Evolutionary conservation across 92 coral and sea anemone species (phyloP), one percentile per base, ranked within the genome.

Genomic region (Palythoa heliodiscus): DNA sequence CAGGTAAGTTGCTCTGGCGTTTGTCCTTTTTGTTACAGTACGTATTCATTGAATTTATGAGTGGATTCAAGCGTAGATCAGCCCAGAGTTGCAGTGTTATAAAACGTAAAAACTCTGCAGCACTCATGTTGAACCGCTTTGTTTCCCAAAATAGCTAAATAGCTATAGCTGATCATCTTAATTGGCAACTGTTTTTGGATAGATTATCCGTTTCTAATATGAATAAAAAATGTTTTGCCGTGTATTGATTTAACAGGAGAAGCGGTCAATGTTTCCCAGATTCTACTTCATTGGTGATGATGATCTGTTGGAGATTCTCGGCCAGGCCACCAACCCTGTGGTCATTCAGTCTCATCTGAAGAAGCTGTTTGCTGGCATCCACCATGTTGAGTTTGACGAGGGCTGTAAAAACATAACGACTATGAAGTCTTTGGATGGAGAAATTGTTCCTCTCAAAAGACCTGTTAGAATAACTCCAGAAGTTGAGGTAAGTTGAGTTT

Each of bases 271-370:
- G 82, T 96, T 96, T 75, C 99, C 99, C 16, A 88, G 99, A 71
- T 96, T 96, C 82, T 96, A 96, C 85, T 96, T 96, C 92, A 96
- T 96, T 72, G 99, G 99, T 35, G 99, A 96, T 43, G 91, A 89
- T 78, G 98, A 94, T 69, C 76, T 96, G 60, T 91, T 96, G 16
- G 98, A 94, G 73, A 94, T 96, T 38, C 99, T 96, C 52, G 99
- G 99, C 57, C 99, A 96, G 76, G 98, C 99, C 68, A 96, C 99
- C 70, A 96, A 96, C 83, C 97, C 99, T 1, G 85, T 85, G 15
- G 99, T 96, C 61, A 96, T 96, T 76, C 99, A 96, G 87, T 96
- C 99, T 5, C 99, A 96, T 81, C 92, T 96, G 73, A 94, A 94
- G 92, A 94, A 94, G 75, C 93, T 96, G 52, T 96, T 96, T 79